Evolutionary conservation across 2,113 vertebrate species (phyloP), one percentile per base, ranked within the genome.

Genomic region (Lanius collurio): DNA sequence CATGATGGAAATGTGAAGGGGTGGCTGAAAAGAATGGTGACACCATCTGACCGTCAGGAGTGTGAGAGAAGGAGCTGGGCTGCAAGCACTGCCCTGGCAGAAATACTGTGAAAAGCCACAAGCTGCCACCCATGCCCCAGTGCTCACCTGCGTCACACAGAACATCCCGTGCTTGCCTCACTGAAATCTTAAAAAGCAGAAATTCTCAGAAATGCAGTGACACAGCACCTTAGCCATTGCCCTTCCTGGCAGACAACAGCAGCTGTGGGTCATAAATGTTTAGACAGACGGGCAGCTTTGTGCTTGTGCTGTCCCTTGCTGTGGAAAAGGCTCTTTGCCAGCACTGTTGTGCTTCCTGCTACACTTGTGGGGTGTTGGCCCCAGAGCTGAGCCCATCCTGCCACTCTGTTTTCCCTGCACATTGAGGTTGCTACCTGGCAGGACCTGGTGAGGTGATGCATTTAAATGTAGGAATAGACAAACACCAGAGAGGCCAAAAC

Each of bases 331-430:
- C 63, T 50, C 65, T 71, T 59, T 53, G 31, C 62, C 39, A 22
- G 1, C 0, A 8, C 28, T 5, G 0, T 0, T 5, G 15, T 47
- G 85, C 39, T n/a, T 31, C 24, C 46, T 33, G 19, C 57, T 64
- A 57, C 44, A 3, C 37, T 7, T 3, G 1, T 15, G 64, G 59
- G 2, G 3, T 4, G 10, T 3, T 39, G 63, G 39, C 21, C 31
- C 27, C 53, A 33, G 52, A n/a, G 33, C 33, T 10, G 55, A 80
- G 47, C 55, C 53, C 10, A 1, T 33, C 56, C 79, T 62, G 30
- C 33, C 49, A 11, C 60, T 31, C 37, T 12, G 2, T 4, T 31
- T 8, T 17, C 31, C 37, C 22, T 3, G 6, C 33, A 17, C 17
- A 3, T 8, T 1, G 10, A 59, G 23, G 18, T 24, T 57, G 50